phyloP scores from a whole-genome alignment of 2,888 invertebrate genomes.

The Limnephilus lunatus region DNA sequence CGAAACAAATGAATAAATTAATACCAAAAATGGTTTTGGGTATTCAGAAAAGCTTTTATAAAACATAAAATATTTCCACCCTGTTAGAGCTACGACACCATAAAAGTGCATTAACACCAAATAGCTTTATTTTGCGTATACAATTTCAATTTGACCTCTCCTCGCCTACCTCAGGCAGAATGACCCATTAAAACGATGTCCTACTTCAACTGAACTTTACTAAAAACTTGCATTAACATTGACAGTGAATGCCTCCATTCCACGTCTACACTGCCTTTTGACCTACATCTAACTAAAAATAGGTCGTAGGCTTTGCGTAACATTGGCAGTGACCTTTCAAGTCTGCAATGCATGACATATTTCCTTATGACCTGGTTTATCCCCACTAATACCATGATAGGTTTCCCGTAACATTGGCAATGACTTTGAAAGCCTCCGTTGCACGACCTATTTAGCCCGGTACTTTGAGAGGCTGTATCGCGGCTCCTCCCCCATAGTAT shows the following conservation, averaged over 20 bases:
- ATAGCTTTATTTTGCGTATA: neutral
- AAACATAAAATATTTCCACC: neutral
- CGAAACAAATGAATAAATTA: no score
- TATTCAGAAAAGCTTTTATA: neutral
- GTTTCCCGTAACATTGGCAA: constrained; percentile 31
- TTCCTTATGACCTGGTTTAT: neutral
- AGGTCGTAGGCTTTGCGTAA: neutral
- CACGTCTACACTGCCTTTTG: neutral
- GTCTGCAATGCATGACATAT: neutral
- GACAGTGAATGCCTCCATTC: neutral
- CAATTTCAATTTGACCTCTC: neutral
- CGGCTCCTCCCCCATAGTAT: neutral
- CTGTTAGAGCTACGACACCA: neutral
- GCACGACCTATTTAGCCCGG: neutral
- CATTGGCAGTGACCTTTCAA: neutral
- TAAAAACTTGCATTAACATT: neutral
- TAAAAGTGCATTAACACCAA: neutral
- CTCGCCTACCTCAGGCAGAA: neutral
- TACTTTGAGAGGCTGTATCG: neutral
- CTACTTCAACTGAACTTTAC: neutral
- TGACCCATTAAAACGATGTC: neutral
- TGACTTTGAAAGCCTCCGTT: neutral
- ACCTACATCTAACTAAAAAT: neutral
- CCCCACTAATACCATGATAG: neutral
- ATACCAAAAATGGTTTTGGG: neutral